Evolutionary conservation across 2,888 invertebrate species (phyloP), one percentile per base, ranked within the genome.

Genomic region (Actias luna): DNA sequence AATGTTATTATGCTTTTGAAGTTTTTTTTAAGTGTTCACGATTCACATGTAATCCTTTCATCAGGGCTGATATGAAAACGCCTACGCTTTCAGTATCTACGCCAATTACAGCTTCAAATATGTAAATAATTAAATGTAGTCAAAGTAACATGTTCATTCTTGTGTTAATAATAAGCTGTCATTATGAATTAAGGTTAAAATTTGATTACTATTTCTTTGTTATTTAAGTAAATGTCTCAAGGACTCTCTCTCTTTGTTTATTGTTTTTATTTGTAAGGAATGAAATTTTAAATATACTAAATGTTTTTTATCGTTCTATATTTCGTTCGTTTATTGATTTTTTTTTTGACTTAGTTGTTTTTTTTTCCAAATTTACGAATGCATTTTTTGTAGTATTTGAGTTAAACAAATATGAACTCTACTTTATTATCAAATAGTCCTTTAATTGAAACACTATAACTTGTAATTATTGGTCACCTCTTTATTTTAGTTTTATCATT

Each of bases 241-340:
- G 82, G 80, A 72, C 72, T 75, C 76, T 71, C 72, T 75, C 76
- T 71, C 78, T 81, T 82, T 78, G 77, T 82, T 78, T 75, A 65
- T 75, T 70, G 58, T 64, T 63, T 65, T 60, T 64, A 62, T 64
- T 65, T 62, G 29, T 55, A 16, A 39, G 18, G 14, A 29, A 57
- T 39, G 16, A 8, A 31, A 60, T 7, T n/a, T 31, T 22, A 31
- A 27, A 0, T 22, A n/a, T n/a, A n/a, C n/a, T n/a, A n/a, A n/a
- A n/a, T n/a, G n/a, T n/a, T n/a, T n/a, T n/a, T n/a, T n/a, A n/a
- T n/a, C n/a, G n/a, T n/a, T n/a, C n/a, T n/a, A n/a, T n/a, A n/a
- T n/a, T n/a, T n/a, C n/a, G n/a, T n/a, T n/a, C n/a, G n/a, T n/a
- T n/a, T n/a, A n/a, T n/a, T n/a, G n/a, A n/a, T n/a, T n/a, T n/a